phyloP scores from a whole-genome alignment of 1,140 invertebrate species.

The Fopius arisanus region DNA sequence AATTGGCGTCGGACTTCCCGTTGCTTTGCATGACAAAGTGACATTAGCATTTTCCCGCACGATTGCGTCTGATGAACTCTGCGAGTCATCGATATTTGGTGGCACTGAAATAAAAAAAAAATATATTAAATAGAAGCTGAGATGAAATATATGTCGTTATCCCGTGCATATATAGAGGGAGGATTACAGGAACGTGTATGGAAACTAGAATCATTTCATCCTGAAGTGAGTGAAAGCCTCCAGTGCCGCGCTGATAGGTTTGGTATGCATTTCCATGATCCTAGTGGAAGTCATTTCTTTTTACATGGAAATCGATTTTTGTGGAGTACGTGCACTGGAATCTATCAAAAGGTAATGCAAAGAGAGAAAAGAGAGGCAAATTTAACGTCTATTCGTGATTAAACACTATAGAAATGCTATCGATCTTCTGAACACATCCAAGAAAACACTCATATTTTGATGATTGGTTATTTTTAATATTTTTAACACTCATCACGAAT shows the following conservation, averaged over 20 bases:
- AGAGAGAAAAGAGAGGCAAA: not conserved
- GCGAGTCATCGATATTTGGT: conserved; percentile 88
- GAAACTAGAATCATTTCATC: not conserved
- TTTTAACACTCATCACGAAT: too few relatives aligned
- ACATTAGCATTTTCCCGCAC: conserved; percentile 90
- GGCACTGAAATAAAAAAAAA: conserved; percentile 73
- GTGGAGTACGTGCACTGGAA: not conserved
- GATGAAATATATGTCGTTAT: not conserved
- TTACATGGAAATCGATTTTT: not conserved
- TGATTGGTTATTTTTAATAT: too few relatives aligned
- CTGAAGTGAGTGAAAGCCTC: not conserved
- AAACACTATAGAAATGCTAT: too few relatives aligned
- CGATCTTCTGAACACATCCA: too few relatives aligned
- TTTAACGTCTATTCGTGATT: not conserved
- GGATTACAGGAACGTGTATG: not conserved
- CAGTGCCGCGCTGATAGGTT: not conserved
- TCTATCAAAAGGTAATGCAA: not conserved
- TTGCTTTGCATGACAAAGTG: conserved; percentile 85
- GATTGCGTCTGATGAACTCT: conserved; percentile 90
- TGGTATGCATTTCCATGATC: not conserved
- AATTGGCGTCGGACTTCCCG: conserved; percentile 85
- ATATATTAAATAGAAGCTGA: not conserved
- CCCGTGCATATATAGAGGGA: not conserved
- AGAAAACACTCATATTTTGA: too few relatives aligned
- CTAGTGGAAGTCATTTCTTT: not conserved